These are phyloP conservation scores for Mystacornis crossleyi DNA, from an alignment of 2,113 vertebrate species.

Conservation along the genomic window DNA sequence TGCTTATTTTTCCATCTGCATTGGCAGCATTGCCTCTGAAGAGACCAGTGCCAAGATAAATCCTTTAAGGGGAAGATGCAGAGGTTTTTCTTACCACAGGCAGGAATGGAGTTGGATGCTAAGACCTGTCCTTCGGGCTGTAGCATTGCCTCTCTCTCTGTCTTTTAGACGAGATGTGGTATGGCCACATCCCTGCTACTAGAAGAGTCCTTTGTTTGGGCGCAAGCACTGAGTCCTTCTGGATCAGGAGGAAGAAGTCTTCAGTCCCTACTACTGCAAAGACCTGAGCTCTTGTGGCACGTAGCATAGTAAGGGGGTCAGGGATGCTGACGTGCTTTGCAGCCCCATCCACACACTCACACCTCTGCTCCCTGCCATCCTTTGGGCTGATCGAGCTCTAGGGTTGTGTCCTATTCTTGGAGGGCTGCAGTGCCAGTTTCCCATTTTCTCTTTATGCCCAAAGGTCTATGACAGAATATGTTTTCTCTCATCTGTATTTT, in stretches of 20 bases:
- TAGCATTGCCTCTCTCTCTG: background rate
- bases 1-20: constrained; percentile 60
- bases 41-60: background rate
- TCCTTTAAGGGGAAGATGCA: background rate
- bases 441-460: background rate
- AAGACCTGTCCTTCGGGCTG: background rate
- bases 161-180: background rate
- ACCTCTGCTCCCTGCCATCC: background rate
- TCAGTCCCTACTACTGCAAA: background rate
- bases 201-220: background rate
- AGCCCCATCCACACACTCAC: rapidly evolving
- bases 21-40: constrained; percentile 17
- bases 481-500: background rate
- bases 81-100: background rate
- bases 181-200: background rate
- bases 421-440: background rate
- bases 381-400: background rate
- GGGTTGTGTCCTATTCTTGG: background rate
- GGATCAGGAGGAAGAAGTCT: background rate
- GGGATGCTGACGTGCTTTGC: background rate
- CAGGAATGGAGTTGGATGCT: background rate
- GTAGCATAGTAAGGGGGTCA: background rate
- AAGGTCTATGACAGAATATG: background rate
- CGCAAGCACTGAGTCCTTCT: rapidly evolving
- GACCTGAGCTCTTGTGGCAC: background rate